Percentiles rank a stretch among this genome's conserved stretches.
Conservation (phyloP, 2,888 invertebrate genomes). For the Polydesmus complanatus region DNA sequence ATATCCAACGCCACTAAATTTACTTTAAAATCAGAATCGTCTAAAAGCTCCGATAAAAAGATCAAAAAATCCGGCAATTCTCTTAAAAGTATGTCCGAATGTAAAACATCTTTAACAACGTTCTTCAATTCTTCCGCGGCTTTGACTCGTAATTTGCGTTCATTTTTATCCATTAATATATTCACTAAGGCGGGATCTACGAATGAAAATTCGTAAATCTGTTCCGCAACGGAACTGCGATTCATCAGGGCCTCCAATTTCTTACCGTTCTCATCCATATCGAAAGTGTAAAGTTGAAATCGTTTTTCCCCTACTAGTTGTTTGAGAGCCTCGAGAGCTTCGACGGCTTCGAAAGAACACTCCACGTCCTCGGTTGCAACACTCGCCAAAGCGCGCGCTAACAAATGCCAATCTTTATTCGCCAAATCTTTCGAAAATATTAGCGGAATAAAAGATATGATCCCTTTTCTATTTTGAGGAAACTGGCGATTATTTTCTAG, state of each 20-base stretch:
- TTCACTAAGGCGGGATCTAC: constrained; percentile 33
- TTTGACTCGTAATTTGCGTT: constrained; percentile 42
- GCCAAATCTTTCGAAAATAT: constrained; percentile 34
- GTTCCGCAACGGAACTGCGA: not conserved
- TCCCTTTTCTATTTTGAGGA: constrained; percentile 24
- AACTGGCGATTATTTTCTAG: constrained; percentile 21
- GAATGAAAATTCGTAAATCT: constrained; percentile 29
- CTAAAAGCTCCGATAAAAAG: constrained; percentile 42
- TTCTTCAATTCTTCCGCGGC: constrained; percentile 45
- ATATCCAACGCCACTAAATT: constrained; percentile 37
- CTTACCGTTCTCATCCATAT: constrained; percentile 2
- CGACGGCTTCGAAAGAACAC: constrained; percentile 26
- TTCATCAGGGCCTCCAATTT: not conserved
- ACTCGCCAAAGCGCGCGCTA: constrained; percentile 21
- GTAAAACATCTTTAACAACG: constrained; percentile 40
- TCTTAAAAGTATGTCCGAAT: constrained; percentile 26
- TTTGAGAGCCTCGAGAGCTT: constrained; percentile 32
- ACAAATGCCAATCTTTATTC: constrained; percentile 27
- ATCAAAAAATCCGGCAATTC: constrained; percentile 48
- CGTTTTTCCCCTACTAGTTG: constrained; percentile 31
- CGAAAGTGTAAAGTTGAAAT: constrained; percentile 24
- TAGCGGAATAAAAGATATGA: constrained; percentile 32
- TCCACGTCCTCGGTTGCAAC: constrained; percentile 23
- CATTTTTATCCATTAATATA: constrained; percentile 39
- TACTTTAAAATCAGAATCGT: constrained; percentile 46